Evolutionary conservation across 2,888 invertebrate species (phyloP), one percentile per base, ranked within the genome.

Genomic region (Actias luna): DNA sequence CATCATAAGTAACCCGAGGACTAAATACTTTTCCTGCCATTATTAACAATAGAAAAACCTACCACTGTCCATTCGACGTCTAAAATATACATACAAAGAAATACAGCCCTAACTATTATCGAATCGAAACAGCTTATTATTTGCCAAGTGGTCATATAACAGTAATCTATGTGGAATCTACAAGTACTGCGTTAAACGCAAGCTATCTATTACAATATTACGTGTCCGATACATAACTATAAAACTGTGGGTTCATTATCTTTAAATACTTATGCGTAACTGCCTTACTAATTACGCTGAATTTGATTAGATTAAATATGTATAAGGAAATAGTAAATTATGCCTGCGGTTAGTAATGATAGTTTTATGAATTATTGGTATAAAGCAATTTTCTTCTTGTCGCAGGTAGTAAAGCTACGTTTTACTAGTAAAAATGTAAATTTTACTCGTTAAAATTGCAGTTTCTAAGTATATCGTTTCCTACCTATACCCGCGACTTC

Each of bases 151-250:
- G 14, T 50, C 10, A 55, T 29, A 29, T 29, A 55, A 55, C 27
- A 29, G 1, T 7, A n/a, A 29, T 29, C 29, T 5, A n/a, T n/a
- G n/a, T 55, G n/a, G 29, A 55, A 29, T 55, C n/a, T 55, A 14
- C 29, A 55, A 55, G 29, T 29, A 55, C 18, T 8, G 18, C 55
- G 7, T 27, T 55, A 55, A 55, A 29, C 16, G 50, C 29, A 29
- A 55, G 29, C 29, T 29, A 55, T 55, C 55, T n/a, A 29, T 55
- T 55, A 55, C 55, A 55, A 50, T 50, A 50, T 55, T 55, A 55
- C 29, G 29, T 55, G 18, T 1, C 7, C 10, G 55, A 29, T 29
- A n/a, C 55, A 29, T 55, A 55, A 29, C 55, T 25, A 22, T 50
- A 22, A 55, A 18, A 52, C 4, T 27, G n/a, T 55, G 29, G 12